Base-by-base conservation (phyloP, 2,888 invertebrate species). In the Pollenia angustigena region DNA sequence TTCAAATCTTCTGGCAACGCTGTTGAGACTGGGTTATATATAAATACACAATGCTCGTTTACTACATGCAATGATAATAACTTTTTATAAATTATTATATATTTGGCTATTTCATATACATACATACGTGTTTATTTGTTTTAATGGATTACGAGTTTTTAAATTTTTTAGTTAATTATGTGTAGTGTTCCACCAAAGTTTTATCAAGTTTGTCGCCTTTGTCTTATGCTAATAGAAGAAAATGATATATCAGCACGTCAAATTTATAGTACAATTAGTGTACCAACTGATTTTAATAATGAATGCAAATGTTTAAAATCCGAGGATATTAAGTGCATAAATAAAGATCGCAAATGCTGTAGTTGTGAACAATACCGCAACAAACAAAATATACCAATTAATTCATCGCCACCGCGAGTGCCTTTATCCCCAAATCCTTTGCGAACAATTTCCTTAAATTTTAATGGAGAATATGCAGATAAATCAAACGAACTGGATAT, bases 191-290 rank as follows among this genome's bases (percentile, higher is more conserved):
- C 97, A 95, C 96, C 96, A 95, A 97, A 97, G 96, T 97, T 97
- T 95, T 97, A 97, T 95, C 97, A 97, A 96, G 96, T 97, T 95
- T 97, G 97, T 96, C 97, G 97, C 95, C 96, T 97, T 95, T 97
- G 97, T 96, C 96, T 97, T 96, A 97, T 97, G 94, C 94, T 95
- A 94, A 95, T 95, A 94, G 95, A 95, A 94, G 95, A 95, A 94
- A 94, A 95, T 95, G 96, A 96, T 95, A 95, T 94, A 95, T 95
- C 94, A 95, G 95, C 95, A 95, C 90, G 93, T 88, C 92, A 91
- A 90, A 92, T 93, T 86, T 93, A 92, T 87, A 90, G 90, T 89
- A 87, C 88, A 87, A 87, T 87, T 79, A 48, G 60, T 80, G 54
- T 72, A 60, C 69, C 80, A 74, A 85, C 79, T 69, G 75, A 71